Evolutionary conservation across 2,113 vertebrate genomes (phyloP), one percentile per base, ranked within the genome.

Genomic region (Notothenia coriiceps): DNA sequence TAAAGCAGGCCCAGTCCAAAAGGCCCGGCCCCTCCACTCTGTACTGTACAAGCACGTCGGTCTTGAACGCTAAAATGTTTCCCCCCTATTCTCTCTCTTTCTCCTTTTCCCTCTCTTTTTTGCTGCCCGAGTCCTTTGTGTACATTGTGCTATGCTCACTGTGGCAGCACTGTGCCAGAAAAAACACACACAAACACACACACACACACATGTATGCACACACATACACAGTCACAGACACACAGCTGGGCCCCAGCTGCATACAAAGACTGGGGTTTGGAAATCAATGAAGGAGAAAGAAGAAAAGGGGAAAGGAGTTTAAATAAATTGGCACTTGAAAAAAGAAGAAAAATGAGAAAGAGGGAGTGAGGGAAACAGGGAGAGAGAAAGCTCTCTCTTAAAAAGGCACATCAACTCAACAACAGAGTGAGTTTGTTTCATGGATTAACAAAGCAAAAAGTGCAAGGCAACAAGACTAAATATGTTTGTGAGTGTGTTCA

Each of bases 251-350:
- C 84, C 86, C 93, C 95, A 96, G 95, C 95, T 96, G 95, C 93
- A 93, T 88, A 95, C 94, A 95, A 94, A 96, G 94, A 91, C 92
- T 93, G 86, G 88, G 92, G 94, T 95, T 95, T 96, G 94, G 95
- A 95, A 96, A 96, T 96, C 94, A 95, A 96, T 95, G 94, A 96
- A 95, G 94, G 94, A 94, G 92, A 95, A 94, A 95, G 92, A 93
- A 94, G 92, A 95, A 95, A 94, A 93, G 92, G 89, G 91, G 87
- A 91, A 94, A 94, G 89, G 91, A 95, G 93, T 95, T 95, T 90
- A 94, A 95, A 95, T 95, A 95, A 95, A 95, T 95, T 95, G 94
- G 95, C 95, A 95, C 93, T 94, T 93, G 89, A 94, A 94, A 95
- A 94, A 94, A 95, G 91, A 78, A 91, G 84, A 88, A 93, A 89